Percentiles rank a stretch among this genome's conserved stretches.
phyloP scores from a whole-genome alignment of 2,113 vertebrate species.

The Apteryx mantelli region DNA sequence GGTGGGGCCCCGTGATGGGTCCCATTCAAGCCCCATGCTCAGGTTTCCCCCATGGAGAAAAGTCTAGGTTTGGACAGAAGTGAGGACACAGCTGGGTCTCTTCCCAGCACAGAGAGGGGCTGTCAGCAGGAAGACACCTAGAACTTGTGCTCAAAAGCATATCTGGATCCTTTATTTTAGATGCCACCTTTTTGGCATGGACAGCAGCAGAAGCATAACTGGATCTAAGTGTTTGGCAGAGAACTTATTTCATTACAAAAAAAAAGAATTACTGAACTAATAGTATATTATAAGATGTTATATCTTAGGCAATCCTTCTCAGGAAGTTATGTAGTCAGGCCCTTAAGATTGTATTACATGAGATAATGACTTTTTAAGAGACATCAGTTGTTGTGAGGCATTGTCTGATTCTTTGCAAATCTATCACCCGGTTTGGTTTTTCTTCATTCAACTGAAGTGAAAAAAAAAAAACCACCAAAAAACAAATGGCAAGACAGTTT shows the following conservation, averaged over 20 bases:
- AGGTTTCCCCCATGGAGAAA: not conserved
- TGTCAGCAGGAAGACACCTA: not conserved
- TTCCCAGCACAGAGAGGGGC: not conserved
- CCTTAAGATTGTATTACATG: not conserved
- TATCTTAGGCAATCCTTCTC: not conserved
- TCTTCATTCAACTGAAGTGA: not conserved
- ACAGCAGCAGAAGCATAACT: not conserved
- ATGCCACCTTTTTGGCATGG: not conserved
- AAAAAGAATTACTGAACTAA: not conserved
- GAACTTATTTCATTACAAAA: not conserved
- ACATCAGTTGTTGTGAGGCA: not conserved
- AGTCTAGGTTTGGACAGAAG: not conserved
- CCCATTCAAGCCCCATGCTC: not conserved
- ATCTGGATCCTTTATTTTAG: not conserved
- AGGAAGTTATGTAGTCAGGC: not conserved
- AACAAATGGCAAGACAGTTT: not conserved
- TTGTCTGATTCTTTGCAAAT: not conserved
- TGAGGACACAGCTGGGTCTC: rapidly evolving
- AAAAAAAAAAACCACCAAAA: not conserved
- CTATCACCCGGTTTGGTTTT: not conserved
- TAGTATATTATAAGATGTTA: not conserved
- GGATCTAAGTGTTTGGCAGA: not conserved
- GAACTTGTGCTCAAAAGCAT: not conserved
- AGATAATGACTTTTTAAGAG: not conserved
- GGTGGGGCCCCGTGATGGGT: not conserved